Base-by-base conservation (phyloP, 2,797 vertebrate species). In the Vultur gryphus region DNA sequence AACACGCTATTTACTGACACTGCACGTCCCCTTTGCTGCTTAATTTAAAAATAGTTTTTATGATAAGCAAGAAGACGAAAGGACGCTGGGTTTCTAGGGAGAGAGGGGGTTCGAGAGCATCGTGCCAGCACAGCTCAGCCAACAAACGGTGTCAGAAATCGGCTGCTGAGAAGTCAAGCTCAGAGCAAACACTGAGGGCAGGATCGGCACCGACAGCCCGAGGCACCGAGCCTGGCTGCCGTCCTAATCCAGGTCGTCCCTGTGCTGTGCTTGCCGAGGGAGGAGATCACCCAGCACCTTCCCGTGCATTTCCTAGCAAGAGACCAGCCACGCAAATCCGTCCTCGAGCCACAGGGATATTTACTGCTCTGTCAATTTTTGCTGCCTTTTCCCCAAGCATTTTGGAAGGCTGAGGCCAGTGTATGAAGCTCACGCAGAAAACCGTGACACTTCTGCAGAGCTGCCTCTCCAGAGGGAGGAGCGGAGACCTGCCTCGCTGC, bases 191-290 rank as follows among this genome's bases (percentile, higher is more conserved):
- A 2, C 37, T 2, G 10, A 57, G 64, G 24, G 83, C 69, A 43
- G 69, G 41, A 21, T 6, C 0, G 2, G 77, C 73, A 44, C 59
- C 1, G 5, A 2, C 21, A 37, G 46, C 54, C n/a, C 2, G 1
- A 6, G 1, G 41, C 59, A 19, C 61, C 2, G 9, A 17, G 43
- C 49, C 20, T 1, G 4, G 41, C 57, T 21, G 57, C 20, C 0
- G 1, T 17, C 13, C 28, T 0, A 12, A 15, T 2, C 11, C 76
- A 4, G 24, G 5, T 3, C 0, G 1, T 31, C 10, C 52, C 41
- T 1, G 21, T 1, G 28, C 44, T 7, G 19, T 0, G 14, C 43
- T 28, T 0, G 8, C 59, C 3, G 0, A 9, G 43, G 39, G 21
- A 21, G 7, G 25, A 16, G 44, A 17, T 2, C 67, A 2, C 43